phyloP scores from a whole-genome alignment of 2,888 invertebrate species.

The Rotaria socialis region DNA sequence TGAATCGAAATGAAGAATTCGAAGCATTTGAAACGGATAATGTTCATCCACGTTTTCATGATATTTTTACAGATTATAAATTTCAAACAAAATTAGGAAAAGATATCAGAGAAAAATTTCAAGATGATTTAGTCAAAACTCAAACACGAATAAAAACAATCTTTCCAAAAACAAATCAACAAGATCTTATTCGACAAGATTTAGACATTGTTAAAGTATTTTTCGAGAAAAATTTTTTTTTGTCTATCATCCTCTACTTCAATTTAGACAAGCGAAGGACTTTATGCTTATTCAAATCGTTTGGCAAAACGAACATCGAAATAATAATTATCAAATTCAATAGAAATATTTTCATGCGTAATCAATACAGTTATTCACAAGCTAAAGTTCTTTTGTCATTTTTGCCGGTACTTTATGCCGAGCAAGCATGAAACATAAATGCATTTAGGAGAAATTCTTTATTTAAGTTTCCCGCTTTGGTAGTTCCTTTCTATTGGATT shows the following conservation, averaged over 20 bases:
- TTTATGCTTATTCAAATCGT: conserved; percentile 29
- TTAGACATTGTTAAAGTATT: background rate
- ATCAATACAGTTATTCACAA: no score
- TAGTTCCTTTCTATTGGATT: background rate
- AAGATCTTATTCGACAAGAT: conserved; percentile 9
- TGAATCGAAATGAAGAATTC: background rate
- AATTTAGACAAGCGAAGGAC: conserved; percentile 33
- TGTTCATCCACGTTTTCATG: conserved; percentile 28
- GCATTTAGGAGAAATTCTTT: background rate
- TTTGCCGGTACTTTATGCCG: no score
- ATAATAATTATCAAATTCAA: background rate
- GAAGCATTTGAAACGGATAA: background rate
- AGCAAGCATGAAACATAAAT: background rate
- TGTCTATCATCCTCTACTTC: background rate
- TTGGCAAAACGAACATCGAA: background rate
- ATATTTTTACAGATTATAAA: conserved; percentile 17
- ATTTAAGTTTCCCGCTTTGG: background rate
- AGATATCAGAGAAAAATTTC: background rate
- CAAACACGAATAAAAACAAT: background rate
- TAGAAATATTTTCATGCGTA: no score
- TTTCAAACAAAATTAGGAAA: conserved; percentile 27
- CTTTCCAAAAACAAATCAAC: conserved; percentile 3
- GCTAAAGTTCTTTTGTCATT: no score
- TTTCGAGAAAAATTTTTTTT: background rate
- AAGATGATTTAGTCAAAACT: background rate